These are phyloP conservation scores for Craniophora ligustri DNA, from an alignment of 2,888 invertebrate genomes.

Conservation along the genomic window DNA sequence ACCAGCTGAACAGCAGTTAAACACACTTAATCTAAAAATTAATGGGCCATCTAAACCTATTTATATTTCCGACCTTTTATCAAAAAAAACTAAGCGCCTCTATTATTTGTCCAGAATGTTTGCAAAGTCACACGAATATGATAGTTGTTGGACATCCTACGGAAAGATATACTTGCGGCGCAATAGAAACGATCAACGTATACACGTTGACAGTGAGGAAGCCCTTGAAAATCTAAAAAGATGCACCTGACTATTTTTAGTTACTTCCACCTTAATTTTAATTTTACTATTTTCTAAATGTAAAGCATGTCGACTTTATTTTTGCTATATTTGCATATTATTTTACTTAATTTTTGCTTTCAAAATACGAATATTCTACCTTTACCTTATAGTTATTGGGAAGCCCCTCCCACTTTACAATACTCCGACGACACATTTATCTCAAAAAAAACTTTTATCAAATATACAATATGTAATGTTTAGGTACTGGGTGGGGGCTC, in stretches of 20 bases:
- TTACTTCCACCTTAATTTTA: no score
- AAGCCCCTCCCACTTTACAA: no score
- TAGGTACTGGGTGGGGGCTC: no score
- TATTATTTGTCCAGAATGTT: constrained; percentile 5
- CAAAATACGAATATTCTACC: no score
- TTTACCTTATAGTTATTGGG: no score
- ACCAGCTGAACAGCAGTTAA: not conserved
- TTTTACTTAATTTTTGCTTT: no score
- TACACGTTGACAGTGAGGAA: constrained; percentile 8
- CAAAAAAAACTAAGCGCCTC: constrained; percentile 3
- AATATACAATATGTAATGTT: no score
- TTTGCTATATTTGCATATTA: no score
- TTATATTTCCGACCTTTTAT: constrained; percentile 4
- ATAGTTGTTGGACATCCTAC: constrained; percentile 11
- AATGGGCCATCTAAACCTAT: constrained; percentile 1
- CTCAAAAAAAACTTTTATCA: no score
- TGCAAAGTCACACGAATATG: constrained; percentile 1
- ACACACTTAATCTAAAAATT: not conserved
- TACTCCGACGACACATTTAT: no score
- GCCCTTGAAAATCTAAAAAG: not conserved
- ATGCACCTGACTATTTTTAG: constrained; percentile 6
- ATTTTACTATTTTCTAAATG: no score
- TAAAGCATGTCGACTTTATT: no score
- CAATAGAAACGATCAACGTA: not conserved
- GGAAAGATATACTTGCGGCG: constrained; percentile 8